Evolutionary conservation across 2,888 invertebrate species (phyloP).

Genomic region (Beris morrisii): DNA sequence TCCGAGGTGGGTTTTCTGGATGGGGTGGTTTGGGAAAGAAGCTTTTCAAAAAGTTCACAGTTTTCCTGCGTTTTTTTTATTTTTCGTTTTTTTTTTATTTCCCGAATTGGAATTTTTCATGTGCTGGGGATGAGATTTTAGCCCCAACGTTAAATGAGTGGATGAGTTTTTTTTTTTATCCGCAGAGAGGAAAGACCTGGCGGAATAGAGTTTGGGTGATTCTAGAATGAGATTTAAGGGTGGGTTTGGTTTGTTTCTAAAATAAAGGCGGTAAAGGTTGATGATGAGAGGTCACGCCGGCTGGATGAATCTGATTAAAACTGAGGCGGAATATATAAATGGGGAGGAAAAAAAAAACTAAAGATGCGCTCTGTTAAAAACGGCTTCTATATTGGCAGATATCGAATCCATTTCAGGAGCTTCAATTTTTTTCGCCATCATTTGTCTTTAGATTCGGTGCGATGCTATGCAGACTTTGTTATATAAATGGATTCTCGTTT

Average conservation of each 20-base stretch:
- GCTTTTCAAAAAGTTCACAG: constrained; percentile 26
- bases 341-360: too few relatives aligned
- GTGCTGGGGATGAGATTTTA: constrained; percentile 19
- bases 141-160: constrained; percentile 17
- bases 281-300: constrained; percentile 4
- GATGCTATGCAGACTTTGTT: too few relatives aligned
- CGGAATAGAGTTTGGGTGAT: too few relatives aligned
- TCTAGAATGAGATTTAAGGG: too few relatives aligned
- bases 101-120: constrained; percentile 27
- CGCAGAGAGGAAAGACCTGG: neutral
- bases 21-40: constrained; percentile 7
- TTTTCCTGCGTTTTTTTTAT: constrained; percentile 16
- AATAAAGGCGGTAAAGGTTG: constrained; percentile 7
- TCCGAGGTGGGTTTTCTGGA: neutral
- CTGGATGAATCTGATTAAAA: constrained; percentile 12
- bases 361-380: too few relatives aligned
- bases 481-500: too few relatives aligned
- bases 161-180: constrained; percentile 17
- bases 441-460: too few relatives aligned
- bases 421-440: too few relatives aligned
- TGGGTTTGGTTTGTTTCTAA: too few relatives aligned
- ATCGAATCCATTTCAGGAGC: too few relatives aligned
- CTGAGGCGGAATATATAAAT: too few relatives aligned
- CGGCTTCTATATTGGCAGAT: too few relatives aligned
- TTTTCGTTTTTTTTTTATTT: constrained; percentile 24